A percentile compares a stretch with the other conserved stretches of the same genome.
These are phyloP conservation scores for Halcyon leucocephala DNA, from an alignment of 2,797 vertebrate species.

Conservation along the genomic window DNA sequence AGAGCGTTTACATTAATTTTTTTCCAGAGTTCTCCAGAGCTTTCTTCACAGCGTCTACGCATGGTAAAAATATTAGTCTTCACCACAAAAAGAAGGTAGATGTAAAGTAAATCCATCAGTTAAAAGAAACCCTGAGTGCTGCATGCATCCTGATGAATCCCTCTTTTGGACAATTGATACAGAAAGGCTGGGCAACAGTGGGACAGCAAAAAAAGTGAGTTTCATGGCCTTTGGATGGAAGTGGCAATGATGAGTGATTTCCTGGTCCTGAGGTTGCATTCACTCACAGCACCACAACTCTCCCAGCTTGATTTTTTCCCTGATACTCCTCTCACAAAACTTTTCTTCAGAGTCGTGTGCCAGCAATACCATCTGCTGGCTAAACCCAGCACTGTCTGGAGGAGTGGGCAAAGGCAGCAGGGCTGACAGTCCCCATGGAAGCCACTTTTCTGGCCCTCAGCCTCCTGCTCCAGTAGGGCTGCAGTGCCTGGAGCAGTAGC, in stretches of 20 bases:
- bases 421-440: fast-evolving
- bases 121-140: background rate
- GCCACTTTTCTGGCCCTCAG: fast-evolving
- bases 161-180: background rate
- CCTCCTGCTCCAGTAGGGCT: background rate
- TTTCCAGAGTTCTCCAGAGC: background rate
- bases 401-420: fast-evolving
- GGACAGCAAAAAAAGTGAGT: background rate
- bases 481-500: background rate
- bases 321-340: background rate
- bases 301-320: background rate
- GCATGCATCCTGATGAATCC: background rate
- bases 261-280: background rate
- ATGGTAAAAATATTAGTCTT: background rate
- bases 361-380: conserved; percentile 72
- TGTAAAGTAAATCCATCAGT: background rate
- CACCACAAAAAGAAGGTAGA: background rate
- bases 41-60: background rate
- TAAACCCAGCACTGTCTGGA: fast-evolving
- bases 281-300: background rate
- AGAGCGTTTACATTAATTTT: background rate
- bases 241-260: background rate
- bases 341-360: background rate
- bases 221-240: background rate
- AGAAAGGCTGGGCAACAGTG: background rate